Base-by-base conservation (phyloP, 2,113 vertebrate species). In the Myanophis thanlyinensis region DNA sequence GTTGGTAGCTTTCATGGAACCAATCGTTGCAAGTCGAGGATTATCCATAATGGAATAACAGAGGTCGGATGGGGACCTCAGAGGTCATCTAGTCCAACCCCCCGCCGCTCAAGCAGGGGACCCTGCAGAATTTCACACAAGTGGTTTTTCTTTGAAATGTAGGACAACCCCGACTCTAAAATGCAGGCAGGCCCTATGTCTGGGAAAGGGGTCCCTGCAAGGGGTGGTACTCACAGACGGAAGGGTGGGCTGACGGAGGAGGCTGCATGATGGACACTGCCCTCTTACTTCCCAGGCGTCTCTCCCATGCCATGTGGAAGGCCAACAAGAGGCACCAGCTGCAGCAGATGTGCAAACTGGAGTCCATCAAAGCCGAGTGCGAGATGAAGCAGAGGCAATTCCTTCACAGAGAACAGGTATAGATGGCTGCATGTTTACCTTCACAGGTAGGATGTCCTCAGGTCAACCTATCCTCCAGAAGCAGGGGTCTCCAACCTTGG, bases 291-390 rank as follows among this genome's bases (percentile, higher is more conserved):
- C 48, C 87, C 91, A 96, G 97, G 44, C 96, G 90, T 95, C 95
- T 95, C 80, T 93, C 93, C 44, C 93, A 95, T n/a, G 96, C 95
- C 89, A 95, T 94, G 96, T 96, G 97, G 97, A 96, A 95, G 93
- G 67, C 3, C 3, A 93, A 97, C 54, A 96, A 90, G 91, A 89
- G 94, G 9, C 67, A 94, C 0, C 87, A 93, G 90, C 94, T 95
- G 18, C 0, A 0, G 0, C 90, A 97, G 88, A 89, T 89, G 56
- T 1, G 5, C 11, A 94, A 96, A 56, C 93, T 97, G 94, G 94
- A 93, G 20, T 56, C 23, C 9, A 51, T 96, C 51, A 95, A 94
- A 93, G 30, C 22, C 1, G 89, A 85, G n/a, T 80, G 96, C 27
- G 13, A 44, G 48, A 3, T 35, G 25, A 80, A 20, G 30, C 89